phyloP scores from a whole-genome alignment of 2,113 vertebrate genomes.

The Sinosuthora webbiana region DNA sequence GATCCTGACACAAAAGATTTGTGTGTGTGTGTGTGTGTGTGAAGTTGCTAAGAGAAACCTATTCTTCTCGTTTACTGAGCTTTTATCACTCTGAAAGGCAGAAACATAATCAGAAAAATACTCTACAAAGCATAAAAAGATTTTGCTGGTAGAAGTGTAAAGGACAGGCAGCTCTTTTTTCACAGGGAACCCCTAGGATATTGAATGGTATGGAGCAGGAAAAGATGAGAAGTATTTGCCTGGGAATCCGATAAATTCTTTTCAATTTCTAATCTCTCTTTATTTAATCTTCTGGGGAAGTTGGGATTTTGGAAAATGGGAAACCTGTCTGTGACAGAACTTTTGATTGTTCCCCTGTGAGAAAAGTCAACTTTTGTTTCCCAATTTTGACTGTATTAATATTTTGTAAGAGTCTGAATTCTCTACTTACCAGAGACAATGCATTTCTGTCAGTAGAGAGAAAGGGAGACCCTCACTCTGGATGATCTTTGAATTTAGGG shows the following conservation, averaged over 20 bases:
- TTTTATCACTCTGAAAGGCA: not conserved
- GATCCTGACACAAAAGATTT: not conserved
- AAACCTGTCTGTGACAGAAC: not conserved
- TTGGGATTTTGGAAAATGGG: not conserved
- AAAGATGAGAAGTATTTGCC: not conserved
- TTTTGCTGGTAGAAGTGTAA: not conserved
- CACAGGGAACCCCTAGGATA: not conserved
- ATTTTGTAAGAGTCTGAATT: not conserved
- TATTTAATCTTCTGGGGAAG: not conserved
- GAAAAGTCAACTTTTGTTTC: slow-evolving; percentile 41
- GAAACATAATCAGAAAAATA: not conserved
- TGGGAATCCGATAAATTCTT: not conserved
- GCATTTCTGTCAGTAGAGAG: not conserved
- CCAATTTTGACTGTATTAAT: not conserved
- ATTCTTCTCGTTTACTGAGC: not conserved
- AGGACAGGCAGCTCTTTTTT: not conserved
- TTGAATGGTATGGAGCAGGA: not conserved
- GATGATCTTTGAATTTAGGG: not conserved
- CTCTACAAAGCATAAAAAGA: not conserved
- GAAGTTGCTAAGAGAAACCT: not conserved
- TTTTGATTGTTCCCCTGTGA: not conserved
- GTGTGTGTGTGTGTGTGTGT: not conserved
- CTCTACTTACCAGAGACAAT: not conserved
- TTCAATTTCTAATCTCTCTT: not conserved
- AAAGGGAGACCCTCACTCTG: not conserved